These are phyloP conservation scores for Scaeva pyrastri DNA, from an alignment of 2,888 invertebrate genomes.

Conservation along the genomic window DNA sequence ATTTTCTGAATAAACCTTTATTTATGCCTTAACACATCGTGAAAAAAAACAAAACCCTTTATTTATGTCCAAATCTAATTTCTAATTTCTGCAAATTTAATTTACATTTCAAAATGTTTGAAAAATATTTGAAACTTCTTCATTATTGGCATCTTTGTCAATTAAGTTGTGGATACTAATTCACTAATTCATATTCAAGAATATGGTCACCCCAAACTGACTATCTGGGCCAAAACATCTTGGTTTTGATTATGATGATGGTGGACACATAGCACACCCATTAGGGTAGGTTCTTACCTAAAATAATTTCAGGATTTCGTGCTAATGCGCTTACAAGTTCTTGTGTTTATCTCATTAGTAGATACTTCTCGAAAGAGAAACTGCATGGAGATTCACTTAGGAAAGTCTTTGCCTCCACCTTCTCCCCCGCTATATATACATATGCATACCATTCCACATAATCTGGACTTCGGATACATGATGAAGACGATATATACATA, in stretches of 20 bases:
- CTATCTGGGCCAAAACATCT: not conserved
- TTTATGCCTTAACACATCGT: too few relatives aligned
- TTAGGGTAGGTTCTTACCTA: slow-evolving; percentile 50
- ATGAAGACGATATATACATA: slow-evolving; percentile 27
- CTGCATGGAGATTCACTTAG: not conserved
- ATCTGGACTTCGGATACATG: slow-evolving; percentile 62
- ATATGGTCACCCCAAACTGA: slow-evolving; percentile 6
- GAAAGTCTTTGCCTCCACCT: slow-evolving; percentile 30
- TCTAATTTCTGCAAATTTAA: too few relatives aligned
- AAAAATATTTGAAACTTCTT: too few relatives aligned
- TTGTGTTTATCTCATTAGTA: slow-evolving; percentile 82
- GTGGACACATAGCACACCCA: slow-evolving; percentile 51
- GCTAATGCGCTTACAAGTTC: slow-evolving; percentile 82
- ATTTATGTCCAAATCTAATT: too few relatives aligned
- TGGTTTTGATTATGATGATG: slow-evolving; percentile 9
- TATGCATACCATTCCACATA: not conserved
- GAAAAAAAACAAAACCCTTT: too few relatives aligned
- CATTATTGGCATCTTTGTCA: too few relatives aligned
- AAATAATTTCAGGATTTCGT: slow-evolving; percentile 77
- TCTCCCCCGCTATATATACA: too few relatives aligned
- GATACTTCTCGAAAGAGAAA: slow-evolving; percentile 4
- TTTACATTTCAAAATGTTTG: too few relatives aligned
- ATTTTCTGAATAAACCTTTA: too few relatives aligned
- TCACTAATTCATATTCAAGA: too few relatives aligned
- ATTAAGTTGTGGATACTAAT: too few relatives aligned